A percentile compares a stretch with the other conserved stretches of the same genome.
These are phyloP conservation scores for Abscondita cerata DNA, from an alignment of 2,888 invertebrate genomes.

Conservation along the genomic window DNA sequence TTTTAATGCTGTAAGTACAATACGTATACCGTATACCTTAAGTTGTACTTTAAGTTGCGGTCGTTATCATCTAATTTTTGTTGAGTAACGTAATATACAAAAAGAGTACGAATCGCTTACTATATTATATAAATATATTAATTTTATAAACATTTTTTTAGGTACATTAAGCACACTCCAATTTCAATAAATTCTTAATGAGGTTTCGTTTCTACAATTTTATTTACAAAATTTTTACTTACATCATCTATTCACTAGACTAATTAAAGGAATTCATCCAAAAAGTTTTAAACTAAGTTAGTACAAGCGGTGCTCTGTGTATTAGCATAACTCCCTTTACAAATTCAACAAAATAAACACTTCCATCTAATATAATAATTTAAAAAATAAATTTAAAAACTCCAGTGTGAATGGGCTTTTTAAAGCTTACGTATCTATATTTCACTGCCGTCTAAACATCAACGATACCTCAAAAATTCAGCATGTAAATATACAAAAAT, in stretches of 20 bases:
- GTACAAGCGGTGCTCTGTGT: slow-evolving; percentile 54
- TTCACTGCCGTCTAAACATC: slow-evolving; percentile 38
- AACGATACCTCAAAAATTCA: slow-evolving; percentile 31
- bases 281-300: slow-evolving; percentile 41
- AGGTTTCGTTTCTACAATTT: slow-evolving; percentile 47
- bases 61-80: slow-evolving; percentile 23
- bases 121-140: slow-evolving; percentile 30
- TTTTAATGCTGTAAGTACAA: slow-evolving; percentile 47
- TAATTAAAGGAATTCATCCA: slow-evolving; percentile 25
- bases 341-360: slow-evolving; percentile 21
- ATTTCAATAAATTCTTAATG: slow-evolving; percentile 55
- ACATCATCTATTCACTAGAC: slow-evolving; percentile 34
- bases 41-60: slow-evolving; percentile 56
- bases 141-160: slow-evolving; percentile 48
- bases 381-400: slow-evolving; percentile 31
- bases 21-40: slow-evolving; percentile 53
- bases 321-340: slow-evolving; percentile 19
- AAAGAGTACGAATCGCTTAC: slow-evolving; percentile 26
- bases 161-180: slow-evolving; percentile 52
- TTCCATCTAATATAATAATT: slow-evolving; percentile 3
- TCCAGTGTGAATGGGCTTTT: slow-evolving; percentile 52
- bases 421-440: slow-evolving; percentile 30
- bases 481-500: slow-evolving; percentile 21
- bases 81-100: slow-evolving; percentile 42
- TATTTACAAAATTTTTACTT: slow-evolving; percentile 32